These are phyloP conservation scores for Coregonus clupeaformis DNA, from an alignment of 2,113 vertebrate genomes.

Conservation along the genomic window DNA sequence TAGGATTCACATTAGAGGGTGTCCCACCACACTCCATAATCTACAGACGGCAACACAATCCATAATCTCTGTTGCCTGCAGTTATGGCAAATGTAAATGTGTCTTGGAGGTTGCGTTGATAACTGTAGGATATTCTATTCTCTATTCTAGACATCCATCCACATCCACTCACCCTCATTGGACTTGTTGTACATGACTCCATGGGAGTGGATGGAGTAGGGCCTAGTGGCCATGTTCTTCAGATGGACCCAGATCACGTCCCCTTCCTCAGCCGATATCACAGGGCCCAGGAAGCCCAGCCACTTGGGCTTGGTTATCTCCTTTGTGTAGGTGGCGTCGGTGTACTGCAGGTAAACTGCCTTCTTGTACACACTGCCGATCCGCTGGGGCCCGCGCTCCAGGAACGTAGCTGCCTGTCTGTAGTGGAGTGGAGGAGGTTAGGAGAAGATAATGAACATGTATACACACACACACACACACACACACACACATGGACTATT, in stretches of 20 bases:
- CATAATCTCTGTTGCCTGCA: no score
- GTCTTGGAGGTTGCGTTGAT: no score
- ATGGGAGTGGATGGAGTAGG: slow-evolving; percentile 55
- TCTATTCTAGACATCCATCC: no score
- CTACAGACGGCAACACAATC: no score
- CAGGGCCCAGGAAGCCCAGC: slow-evolving; percentile 83
- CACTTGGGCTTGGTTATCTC: slow-evolving; percentile 74
- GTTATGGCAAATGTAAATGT: no score
- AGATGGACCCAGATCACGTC: slow-evolving; percentile 78
- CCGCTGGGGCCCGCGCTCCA: slow-evolving; percentile 69
- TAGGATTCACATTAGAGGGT: no score
- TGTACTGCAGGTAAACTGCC: slow-evolving; percentile 79
- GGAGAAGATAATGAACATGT: not conserved
- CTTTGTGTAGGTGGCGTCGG: slow-evolving; percentile 57
- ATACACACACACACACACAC: no score
- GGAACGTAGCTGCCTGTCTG: slow-evolving; percentile 73
- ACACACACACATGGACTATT: no score
- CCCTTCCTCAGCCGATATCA: slow-evolving; percentile 79
- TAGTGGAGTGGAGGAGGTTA: not conserved
- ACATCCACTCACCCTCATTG: slow-evolving; percentile 45
- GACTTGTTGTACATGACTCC: slow-evolving; percentile 44
- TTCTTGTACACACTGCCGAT: slow-evolving; percentile 84
- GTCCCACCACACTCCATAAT: no score
- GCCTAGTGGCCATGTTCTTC: slow-evolving; percentile 80
- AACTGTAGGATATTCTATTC: no score